Conservation (phyloP, 2,113 vertebrate genomes). For the Martes martes region DNA sequence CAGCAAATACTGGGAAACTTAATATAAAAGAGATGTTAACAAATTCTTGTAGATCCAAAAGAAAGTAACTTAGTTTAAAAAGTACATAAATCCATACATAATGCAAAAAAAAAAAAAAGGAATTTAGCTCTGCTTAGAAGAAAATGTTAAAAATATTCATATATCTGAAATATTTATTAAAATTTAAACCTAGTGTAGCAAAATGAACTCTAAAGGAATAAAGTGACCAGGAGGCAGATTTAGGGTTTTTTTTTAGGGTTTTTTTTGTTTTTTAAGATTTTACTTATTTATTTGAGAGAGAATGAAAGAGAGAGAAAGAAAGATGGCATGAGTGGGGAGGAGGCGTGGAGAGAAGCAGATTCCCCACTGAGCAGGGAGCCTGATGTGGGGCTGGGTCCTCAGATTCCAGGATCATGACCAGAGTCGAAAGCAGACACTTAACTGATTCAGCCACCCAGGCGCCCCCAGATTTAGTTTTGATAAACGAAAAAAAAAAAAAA, state of each 20-base stretch:
- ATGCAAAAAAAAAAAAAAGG: background rate
- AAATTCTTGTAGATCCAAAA: background rate
- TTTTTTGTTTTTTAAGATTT: no score
- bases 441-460: no score
- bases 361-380: no score
- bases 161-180: background rate
- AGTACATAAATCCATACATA: background rate
- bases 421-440: background rate
- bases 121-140: background rate
- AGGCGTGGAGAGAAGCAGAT: no score
- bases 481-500: background rate
- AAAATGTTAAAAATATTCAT: background rate
- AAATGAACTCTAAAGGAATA: background rate
- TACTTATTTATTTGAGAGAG: no score
- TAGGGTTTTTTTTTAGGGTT: no score
- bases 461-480: background rate
- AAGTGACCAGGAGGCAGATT: background rate
- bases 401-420: background rate
- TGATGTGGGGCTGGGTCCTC: no score
- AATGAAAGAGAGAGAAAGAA: no score
- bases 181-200: background rate
- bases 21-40: background rate
- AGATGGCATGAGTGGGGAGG: no score
- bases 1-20: background rate
- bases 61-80: background rate